A percentile compares a stretch with the other conserved stretches of the same genome.
phyloP scores from a whole-genome alignment of 2,113 vertebrate species.

The Gorilla gorilla region DNA sequence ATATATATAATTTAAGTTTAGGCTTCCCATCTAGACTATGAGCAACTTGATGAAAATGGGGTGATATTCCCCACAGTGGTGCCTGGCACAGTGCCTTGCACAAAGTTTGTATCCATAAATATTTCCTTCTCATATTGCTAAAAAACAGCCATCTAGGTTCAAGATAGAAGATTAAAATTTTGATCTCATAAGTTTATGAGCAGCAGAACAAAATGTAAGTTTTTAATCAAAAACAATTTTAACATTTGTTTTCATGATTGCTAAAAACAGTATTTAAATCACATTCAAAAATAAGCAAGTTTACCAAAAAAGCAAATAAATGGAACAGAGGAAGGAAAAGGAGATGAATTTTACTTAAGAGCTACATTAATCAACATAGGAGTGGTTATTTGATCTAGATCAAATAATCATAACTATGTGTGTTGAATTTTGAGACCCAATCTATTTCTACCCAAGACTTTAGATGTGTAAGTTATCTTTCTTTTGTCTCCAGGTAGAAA shows the following conservation, averaged over 20 bases:
- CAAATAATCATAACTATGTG: background rate
- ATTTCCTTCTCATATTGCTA: background rate
- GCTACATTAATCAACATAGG: background rate
- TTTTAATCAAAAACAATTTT: conserved; percentile 5
- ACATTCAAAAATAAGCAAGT: background rate
- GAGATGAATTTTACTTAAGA: background rate
- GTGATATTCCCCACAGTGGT: background rate
- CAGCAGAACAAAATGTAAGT: background rate
- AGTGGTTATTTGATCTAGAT: background rate
- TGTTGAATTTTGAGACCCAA: background rate
- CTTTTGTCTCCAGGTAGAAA: background rate
- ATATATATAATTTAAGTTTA: background rate
- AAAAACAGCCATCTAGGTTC: background rate
- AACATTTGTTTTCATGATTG: background rate
- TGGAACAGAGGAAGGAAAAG: background rate
- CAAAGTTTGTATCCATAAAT: background rate
- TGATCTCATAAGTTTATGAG: background rate
- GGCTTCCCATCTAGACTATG: background rate
- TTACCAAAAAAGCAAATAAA: background rate
- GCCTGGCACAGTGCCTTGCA: background rate
- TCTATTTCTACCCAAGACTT: background rate
- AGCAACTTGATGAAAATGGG: background rate
- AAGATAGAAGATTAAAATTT: background rate
- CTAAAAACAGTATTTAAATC: conserved; percentile 13
- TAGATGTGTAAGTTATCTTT: background rate